Evolutionary conservation across 2,113 vertebrate species (phyloP).

Genomic region (Morone chrysops): DNA sequence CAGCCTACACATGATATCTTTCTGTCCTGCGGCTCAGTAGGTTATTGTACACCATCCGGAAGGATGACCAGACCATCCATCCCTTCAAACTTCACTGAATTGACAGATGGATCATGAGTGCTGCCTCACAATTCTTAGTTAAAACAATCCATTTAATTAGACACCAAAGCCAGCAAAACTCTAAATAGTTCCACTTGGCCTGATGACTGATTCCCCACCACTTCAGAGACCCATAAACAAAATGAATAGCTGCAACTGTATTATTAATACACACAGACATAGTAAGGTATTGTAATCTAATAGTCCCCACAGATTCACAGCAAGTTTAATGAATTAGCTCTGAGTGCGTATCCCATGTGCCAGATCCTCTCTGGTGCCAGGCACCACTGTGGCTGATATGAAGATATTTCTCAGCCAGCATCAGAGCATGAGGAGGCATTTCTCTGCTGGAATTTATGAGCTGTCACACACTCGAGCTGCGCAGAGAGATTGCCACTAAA

Average conservation of each 20-base stretch:
- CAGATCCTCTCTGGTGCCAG: conserved; percentile 51
- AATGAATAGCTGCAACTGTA: conserved; percentile 26
- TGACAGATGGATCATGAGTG: conserved; percentile 70
- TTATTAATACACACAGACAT: conserved; percentile 41
- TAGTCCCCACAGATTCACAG: conserved; percentile 34
- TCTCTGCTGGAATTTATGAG: conserved; percentile 56
- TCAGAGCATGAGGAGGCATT: conserved; percentile 46
- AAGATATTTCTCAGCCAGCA: conserved; percentile 37
- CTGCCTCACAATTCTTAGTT: conserved; percentile 34
- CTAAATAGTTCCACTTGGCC: conserved; percentile 38
- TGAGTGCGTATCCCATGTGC: conserved; percentile 53
- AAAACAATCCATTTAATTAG: conserved; percentile 75
- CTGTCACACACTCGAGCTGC: conserved; percentile 39
- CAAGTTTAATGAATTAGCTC: conserved; percentile 65
- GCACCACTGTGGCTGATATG: conserved; percentile 21
- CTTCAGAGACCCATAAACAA: conserved; percentile 31
- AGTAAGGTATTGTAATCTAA: conserved; percentile 55
- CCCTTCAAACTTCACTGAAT: conserved; percentile 37
- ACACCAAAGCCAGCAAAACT: conserved; percentile 39
- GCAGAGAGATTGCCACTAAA: conserved; percentile 46
- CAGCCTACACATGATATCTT: conserved; percentile 53
- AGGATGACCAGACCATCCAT: conserved; percentile 40
- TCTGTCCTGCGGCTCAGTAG: conserved; percentile 43
- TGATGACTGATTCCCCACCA: conserved; percentile 41
- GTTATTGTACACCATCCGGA: conserved; percentile 65